Base-by-base conservation (phyloP, 1,140 invertebrate genomes). In the Anadara kagoshimensis region DNA sequence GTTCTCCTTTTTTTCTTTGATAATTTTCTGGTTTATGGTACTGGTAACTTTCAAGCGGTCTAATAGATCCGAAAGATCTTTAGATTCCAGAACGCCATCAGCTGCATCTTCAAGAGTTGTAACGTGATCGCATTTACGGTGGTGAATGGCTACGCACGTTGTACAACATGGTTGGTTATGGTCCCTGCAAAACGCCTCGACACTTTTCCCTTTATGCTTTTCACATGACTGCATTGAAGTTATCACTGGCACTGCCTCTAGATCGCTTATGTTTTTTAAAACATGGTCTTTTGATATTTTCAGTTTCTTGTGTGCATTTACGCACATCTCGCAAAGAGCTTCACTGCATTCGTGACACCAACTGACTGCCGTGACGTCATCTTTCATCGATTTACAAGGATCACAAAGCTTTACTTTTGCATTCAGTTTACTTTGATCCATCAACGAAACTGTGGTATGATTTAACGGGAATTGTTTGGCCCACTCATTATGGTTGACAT, bases 311-410 rank as follows among this genome's bases (percentile, higher is more conserved):
- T 79, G 78, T 41, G 70, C 71, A 22, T 58, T 68, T 57, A 76
- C 70, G 36, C 78, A 79, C 14, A 71, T 53, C 16, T 73, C 73
- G 54, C 78, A 79, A 45, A 76, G 68, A 20, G 78, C 78, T 36
- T 76, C 78, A 1, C 69, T 70, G 41, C 78, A 79, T 56, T 79
- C 72, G 29, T 76, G 71, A 45, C 78, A 79, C 78, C 78, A 79
- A 54, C 61, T 74, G 24, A 58, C n/a, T 5, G 78, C 78, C 16
- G 74, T 53, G 7, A 58, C 65, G 14, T 22, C 45, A 18, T 76
- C 67, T 11, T 72, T 69, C 36, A 73, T 54, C 49, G 29, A 67
- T 20, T 53, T 63, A 53, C 78, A 79, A 7, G 78, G 71, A 43
- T 79, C 73, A 44, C 69, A 71, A 3, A 20, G 14, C 26, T 26